Percentiles rank a stretch among this genome's conserved stretches.
These are phyloP conservation scores for Rhogogaster chlorosoma DNA, from an alignment of 2,888 invertebrate species.

Conservation along the genomic window DNA sequence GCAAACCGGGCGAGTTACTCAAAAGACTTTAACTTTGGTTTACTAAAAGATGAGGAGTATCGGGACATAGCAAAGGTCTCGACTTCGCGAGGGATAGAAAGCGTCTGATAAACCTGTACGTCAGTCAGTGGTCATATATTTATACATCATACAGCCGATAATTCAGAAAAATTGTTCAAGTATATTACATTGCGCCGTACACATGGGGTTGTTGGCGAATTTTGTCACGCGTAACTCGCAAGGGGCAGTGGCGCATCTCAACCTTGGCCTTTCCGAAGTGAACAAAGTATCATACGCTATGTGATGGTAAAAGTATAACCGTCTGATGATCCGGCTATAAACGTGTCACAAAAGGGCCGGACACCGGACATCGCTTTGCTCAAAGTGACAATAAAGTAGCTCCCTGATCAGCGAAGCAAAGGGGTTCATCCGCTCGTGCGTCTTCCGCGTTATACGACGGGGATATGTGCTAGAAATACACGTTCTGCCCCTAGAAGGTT, in stretches of 20 bases:
- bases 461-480: background rate
- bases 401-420: slow-evolving; percentile 18
- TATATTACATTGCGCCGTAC: background rate
- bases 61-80: background rate
- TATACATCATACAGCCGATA: background rate
- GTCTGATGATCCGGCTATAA: slow-evolving; percentile 17
- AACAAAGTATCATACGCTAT: background rate
- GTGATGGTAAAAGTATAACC: slow-evolving; percentile 18
- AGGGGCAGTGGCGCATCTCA: background rate
- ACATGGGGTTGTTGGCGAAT: background rate
- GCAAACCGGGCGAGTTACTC: background rate
- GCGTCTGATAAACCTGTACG: background rate
- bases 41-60: background rate
- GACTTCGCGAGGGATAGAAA: background rate
- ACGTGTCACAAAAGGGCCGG: slow-evolving; percentile 5
- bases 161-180: background rate
- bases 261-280: slow-evolving; percentile 3
- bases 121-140: background rate
- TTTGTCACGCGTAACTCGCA: slow-evolving; percentile 5
- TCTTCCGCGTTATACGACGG: background rate
- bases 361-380: background rate
- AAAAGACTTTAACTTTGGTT: background rate
- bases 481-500: background rate
- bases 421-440: slow-evolving; percentile 15
- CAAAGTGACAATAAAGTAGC: slow-evolving; percentile 21